Conservation (phyloP, 2,113 vertebrate genomes). For the Nesoenas mayeri region DNA sequence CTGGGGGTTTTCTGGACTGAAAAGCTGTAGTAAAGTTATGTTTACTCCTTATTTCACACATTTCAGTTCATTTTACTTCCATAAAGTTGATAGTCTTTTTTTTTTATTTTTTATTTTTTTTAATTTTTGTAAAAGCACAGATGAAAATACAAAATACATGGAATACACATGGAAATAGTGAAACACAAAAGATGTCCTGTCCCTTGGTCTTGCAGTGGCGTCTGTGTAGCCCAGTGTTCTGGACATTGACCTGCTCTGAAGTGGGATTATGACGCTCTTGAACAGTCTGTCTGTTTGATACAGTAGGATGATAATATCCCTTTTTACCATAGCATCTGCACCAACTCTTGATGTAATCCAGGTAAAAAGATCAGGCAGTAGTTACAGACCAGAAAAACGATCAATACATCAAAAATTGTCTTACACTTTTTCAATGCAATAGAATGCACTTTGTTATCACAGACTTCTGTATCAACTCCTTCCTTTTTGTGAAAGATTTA, state of each 20-base stretch:
- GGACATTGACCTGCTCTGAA: background rate
- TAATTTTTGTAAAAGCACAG: background rate
- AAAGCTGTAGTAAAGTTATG: background rate
- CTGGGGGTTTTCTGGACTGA: background rate
- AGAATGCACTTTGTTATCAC: rapidly evolving
- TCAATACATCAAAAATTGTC: background rate
- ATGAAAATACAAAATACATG: background rate
- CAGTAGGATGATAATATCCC: background rate
- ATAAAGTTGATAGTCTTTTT: background rate
- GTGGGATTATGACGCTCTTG: background rate
- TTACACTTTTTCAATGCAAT: background rate
- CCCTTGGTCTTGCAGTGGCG: background rate
- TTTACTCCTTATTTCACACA: background rate
- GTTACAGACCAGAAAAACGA: background rate
- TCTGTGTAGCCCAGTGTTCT: background rate
- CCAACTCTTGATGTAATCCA: background rate
- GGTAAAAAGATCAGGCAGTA: background rate
- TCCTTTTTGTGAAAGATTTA: background rate
- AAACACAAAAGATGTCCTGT: background rate
- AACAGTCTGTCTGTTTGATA: background rate
- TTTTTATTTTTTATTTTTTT: background rate
- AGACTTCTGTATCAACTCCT: background rate
- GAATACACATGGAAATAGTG: background rate
- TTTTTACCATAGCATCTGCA: background rate
- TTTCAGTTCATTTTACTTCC: background rate